Base-by-base conservation (phyloP, 2,888 invertebrate species). In the Nemotelus pantherinus region DNA sequence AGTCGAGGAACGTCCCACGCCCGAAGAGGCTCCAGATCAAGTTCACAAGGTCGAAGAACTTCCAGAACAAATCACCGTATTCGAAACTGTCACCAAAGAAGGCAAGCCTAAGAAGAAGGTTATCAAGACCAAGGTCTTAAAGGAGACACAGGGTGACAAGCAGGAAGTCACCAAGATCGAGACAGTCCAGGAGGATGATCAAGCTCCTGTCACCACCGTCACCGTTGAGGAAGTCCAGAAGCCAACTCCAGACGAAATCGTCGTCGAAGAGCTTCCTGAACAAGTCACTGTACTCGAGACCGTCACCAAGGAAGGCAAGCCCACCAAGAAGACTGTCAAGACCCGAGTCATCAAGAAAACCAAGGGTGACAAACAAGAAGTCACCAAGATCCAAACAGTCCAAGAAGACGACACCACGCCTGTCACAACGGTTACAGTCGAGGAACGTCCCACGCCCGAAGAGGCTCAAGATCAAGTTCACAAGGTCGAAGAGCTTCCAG, bases 91-190 rank as follows among this genome's bases (percentile, higher is more conserved):
- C 43, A 80, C 64, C 7, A 63, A 75, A 41, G 70, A 71, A 39
- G 77, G 72, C 4, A 55, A 63, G 6, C 3, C 44, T 0, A 78
- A 78, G 58, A 78, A 53, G 57, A 74, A 76, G 43, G 48, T 63
- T 25, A 50, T n/a, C 9, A 88, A 86, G 75, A 88, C 85, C 71
- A 84, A 88, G 47, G 82, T 85, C 0, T 85, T 88, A 55, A 88
- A 84, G 78, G 88, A 88, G 81, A 85, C 85, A 0, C 87, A 81
- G 80, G 88, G 85, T 71, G 82, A 84, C 63, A 86, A 85, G 81
- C 84, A 87, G 60, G 88, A 89, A 82, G 82, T 88, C 10, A 89
- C 88, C 0, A 86, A 88, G 85, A 88, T 89, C 70, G 83, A 86
- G 71, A 88, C 88, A 25, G 83, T 88, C 57, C 85, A 86, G 81